A percentile compares a stretch with the other conserved stretches of the same genome.
phyloP scores from a whole-genome alignment of 1,140 invertebrate genomes.

The Philotrypesis tridentata region DNA sequence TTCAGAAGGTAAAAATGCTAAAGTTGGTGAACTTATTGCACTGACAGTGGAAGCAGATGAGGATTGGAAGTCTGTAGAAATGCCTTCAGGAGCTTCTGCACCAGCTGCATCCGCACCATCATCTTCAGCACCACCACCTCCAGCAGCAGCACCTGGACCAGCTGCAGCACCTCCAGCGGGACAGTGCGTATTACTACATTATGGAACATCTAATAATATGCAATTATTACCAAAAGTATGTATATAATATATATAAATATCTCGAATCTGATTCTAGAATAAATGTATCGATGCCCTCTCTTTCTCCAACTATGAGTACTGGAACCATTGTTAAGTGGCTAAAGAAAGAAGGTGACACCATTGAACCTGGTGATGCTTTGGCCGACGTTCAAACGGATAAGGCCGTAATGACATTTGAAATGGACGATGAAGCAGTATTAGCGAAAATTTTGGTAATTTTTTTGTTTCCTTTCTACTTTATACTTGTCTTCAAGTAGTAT shows the following conservation, averaged over 20 bases:
- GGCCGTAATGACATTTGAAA: constrained; percentile 99
- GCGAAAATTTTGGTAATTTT: constrained; percentile 86
- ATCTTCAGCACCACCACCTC: constrained; percentile 49
- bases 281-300: constrained; percentile 83
- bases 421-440: constrained; percentile 96
- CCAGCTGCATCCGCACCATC: constrained; percentile 56
- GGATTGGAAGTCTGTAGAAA: constrained; percentile 68
- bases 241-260: too few species aligned
- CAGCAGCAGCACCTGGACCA: constrained; percentile 55
- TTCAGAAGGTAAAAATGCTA: constrained; percentile 71
- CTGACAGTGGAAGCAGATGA: constrained; percentile 86
- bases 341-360: constrained; percentile 94
- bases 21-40: constrained; percentile 90
- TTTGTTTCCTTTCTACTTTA: constrained; percentile 18
- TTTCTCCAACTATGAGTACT: constrained; percentile 98
- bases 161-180: constrained; percentile 58
- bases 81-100: constrained; percentile 55
- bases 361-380: constrained; percentile 87
- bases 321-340: constrained; percentile 98
- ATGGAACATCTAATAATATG: not conserved
- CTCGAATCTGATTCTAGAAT: constrained; percentile 55
- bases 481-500: not conserved
- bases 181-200: constrained; percentile 61
- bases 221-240: not conserved
- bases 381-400: constrained; percentile 99